Evolutionary conservation across 2,888 invertebrate species (phyloP).

Genomic region (Morpho helenor): DNA sequence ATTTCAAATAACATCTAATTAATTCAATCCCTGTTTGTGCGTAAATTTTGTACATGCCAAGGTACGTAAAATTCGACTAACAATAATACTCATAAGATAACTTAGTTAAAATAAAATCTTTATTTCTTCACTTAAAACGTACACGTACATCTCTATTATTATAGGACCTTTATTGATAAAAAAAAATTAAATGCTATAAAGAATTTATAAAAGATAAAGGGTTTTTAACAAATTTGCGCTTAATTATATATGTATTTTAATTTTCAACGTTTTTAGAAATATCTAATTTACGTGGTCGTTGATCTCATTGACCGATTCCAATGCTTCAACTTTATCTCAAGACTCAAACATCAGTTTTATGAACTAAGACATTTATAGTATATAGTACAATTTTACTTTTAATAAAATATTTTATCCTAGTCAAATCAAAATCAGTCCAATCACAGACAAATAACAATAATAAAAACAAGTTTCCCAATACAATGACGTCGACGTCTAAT

Average conservation of each 20-base stretch:
- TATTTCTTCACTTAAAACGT: slow-evolving; percentile 17
- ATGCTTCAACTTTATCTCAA: too few relatives aligned
- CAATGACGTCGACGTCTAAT: background rate
- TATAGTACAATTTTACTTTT: too few relatives aligned
- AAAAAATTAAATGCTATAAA: background rate
- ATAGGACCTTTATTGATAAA: background rate
- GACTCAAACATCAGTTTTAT: too few relatives aligned
- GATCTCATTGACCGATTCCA: background rate
- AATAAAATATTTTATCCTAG: too few relatives aligned
- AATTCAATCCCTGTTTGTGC: slow-evolving; percentile 65
- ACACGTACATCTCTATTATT: slow-evolving; percentile 14
- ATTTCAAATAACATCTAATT: too few relatives aligned
- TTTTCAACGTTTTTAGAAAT: background rate
- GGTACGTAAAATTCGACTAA: slow-evolving; percentile 32
- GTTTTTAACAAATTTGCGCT: too few relatives aligned
- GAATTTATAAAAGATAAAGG: background rate
- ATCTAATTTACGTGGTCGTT: background rate
- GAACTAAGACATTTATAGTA: too few relatives aligned
- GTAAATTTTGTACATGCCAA: slow-evolving; percentile 41
- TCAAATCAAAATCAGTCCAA: too few relatives aligned
- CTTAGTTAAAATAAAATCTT: slow-evolving; percentile 16
- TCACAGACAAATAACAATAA: background rate
- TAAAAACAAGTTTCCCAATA: background rate
- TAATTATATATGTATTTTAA: too few relatives aligned
- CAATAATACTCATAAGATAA: slow-evolving; percentile 29